A percentile compares a stretch with the other conserved stretches of the same genome.
Conservation (phyloP, 2,113 vertebrate species). For the Jacana jacana region DNA sequence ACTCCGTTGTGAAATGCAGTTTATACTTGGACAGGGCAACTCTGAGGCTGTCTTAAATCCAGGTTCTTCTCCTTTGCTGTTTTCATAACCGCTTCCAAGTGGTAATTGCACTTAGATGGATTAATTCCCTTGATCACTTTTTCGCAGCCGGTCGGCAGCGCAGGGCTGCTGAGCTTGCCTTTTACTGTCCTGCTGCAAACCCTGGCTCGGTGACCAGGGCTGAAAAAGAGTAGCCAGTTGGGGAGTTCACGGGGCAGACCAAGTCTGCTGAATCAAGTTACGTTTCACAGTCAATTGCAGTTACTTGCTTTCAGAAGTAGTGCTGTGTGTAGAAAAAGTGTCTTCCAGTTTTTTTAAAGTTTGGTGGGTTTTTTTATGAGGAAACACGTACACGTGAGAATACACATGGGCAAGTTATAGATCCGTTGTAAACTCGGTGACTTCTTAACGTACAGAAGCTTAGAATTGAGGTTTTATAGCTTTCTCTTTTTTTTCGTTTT, state of each 20-base stretch:
- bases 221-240: not conserved
- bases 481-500: not conserved
- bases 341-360: not conserved
- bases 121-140: constrained; percentile 1
- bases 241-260: constrained; percentile 23
- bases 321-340: not conserved
- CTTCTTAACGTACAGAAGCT: constrained; percentile 26
- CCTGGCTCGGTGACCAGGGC: not conserved
- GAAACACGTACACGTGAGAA: too few species aligned
- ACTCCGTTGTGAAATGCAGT: not conserved
- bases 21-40: not conserved
- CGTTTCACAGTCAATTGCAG: not conserved
- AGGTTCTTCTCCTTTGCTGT: not conserved
- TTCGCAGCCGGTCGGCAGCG: not conserved
- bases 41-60: not conserved
- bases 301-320: constrained; percentile 9
- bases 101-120: not conserved
- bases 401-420: not conserved
- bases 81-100: not conserved
- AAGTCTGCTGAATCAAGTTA: constrained; percentile 20
- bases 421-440: not conserved
- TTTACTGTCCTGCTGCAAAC: constrained; percentile 32
- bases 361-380: not conserved
- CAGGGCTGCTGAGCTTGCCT: not conserved
- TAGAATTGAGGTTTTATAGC: not conserved